phyloP scores from a whole-genome alignment of 2,888 invertebrate genomes.

The Torymus tubicola region DNA sequence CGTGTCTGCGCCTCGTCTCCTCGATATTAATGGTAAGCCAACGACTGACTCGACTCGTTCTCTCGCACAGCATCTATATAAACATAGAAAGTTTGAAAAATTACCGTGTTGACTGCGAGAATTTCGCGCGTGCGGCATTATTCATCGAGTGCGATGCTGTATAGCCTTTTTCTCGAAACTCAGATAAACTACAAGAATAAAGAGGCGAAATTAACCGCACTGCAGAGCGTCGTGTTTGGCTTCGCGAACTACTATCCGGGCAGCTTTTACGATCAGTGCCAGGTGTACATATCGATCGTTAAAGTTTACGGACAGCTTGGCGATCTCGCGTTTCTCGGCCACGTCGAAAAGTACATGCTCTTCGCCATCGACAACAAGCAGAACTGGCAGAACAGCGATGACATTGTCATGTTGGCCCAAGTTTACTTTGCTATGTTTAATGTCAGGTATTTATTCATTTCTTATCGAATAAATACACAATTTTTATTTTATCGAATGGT shows the following conservation, averaged over 20 bases:
- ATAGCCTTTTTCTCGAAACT: neutral
- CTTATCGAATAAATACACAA: neutral
- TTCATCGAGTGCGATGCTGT: neutral
- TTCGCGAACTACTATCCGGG: constrained; percentile 57
- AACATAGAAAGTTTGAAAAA: no score
- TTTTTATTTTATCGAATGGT: neutral
- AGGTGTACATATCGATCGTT: constrained; percentile 77
- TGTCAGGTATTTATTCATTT: constrained; percentile 60
- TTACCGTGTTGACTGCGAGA: no score
- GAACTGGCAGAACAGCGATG: constrained; percentile 74
- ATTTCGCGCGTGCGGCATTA: neutral
- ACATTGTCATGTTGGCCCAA: constrained; percentile 77
- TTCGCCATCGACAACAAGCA: constrained; percentile 62
- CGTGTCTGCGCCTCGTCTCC: constrained; percentile 60
- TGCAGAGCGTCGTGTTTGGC: constrained; percentile 62
- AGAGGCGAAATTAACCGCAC: constrained; percentile 64
- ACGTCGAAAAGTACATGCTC: constrained; percentile 72
- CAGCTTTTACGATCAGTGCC: constrained; percentile 72
- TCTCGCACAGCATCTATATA: no score
- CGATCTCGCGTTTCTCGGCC: constrained; percentile 72
- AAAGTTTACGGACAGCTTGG: constrained; percentile 77
- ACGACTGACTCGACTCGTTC: no score
- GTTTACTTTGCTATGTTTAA: constrained; percentile 76
- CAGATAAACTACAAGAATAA: constrained; percentile 62
- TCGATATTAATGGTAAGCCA: constrained; percentile 59